Evolutionary conservation across 2,797 vertebrate species (phyloP).

Genomic region (Mastacembelus armatus): DNA sequence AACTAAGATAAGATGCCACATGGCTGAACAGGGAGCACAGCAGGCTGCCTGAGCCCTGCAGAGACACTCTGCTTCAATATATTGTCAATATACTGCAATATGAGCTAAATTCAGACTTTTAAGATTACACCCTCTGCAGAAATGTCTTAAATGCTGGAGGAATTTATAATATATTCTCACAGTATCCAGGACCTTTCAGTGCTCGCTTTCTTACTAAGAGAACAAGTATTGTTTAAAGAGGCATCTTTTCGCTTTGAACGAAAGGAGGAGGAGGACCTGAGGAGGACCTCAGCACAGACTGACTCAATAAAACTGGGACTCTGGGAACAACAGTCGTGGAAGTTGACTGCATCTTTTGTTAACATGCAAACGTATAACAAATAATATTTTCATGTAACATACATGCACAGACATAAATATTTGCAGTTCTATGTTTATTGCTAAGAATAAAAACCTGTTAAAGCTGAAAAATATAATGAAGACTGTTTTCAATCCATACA

Average conservation of each 20-base stretch:
- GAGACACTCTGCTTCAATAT: too few relatives aligned
- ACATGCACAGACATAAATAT: not conserved
- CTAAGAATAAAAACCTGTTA: too few relatives aligned
- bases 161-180: constrained; percentile 25
- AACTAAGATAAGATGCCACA: constrained; percentile 48
- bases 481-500: not conserved
- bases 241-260: not conserved
- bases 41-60: constrained; percentile 2
- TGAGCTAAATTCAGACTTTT: constrained; percentile 11
- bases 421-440: not conserved
- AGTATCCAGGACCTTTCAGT: not conserved
- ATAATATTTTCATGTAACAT: not conserved
- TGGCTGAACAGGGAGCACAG: constrained; percentile 7
- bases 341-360: not conserved
- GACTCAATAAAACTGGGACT: constrained; percentile 6
- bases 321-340: not conserved
- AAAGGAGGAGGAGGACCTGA: not conserved
- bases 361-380: too few relatives aligned
- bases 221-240: constrained; percentile 23
- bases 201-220: constrained; percentile 65
- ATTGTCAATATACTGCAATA: too few relatives aligned
- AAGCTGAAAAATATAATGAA: not conserved
- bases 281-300: not conserved
- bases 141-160: constrained; percentile 13
- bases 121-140: constrained; percentile 1